Conservation (phyloP, 2,888 invertebrate species). For the Ophion slaviceki region DNA sequence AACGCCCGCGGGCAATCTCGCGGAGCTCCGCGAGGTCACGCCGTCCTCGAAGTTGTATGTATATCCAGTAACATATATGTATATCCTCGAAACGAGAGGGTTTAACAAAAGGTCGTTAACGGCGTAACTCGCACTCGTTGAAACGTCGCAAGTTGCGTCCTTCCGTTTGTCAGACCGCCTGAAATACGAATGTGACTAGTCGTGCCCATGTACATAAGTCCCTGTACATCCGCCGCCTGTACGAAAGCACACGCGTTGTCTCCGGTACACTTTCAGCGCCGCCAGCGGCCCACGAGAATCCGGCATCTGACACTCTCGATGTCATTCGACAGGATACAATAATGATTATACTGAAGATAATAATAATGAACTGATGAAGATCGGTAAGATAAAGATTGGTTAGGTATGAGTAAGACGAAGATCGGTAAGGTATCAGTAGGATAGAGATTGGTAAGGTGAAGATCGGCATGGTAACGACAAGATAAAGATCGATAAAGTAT, state of each 20-base stretch:
- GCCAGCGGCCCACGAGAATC: background rate
- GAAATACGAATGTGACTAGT: background rate
- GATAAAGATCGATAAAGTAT: too few species aligned
- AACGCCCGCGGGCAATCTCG: constrained; percentile 63
- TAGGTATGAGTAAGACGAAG: too few species aligned
- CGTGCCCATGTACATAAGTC: background rate
- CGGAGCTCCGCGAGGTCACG: constrained; percentile 58
- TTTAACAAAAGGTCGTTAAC: constrained; percentile 14
- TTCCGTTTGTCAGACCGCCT: background rate
- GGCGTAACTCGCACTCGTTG: background rate
- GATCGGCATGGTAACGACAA: too few species aligned
- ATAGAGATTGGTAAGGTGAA: too few species aligned
- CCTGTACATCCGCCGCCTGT: background rate
- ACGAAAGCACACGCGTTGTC: background rate
- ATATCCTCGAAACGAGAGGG: background rate
- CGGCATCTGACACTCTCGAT: constrained; percentile 4
- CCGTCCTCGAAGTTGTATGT: constrained; percentile 46
- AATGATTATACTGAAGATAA: background rate
- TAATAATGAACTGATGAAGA: background rate
- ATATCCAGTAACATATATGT: constrained; percentile 21
- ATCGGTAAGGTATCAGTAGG: too few species aligned
- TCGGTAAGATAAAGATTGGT: too few species aligned
- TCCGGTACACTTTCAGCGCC: background rate
- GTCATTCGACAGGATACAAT: background rate
- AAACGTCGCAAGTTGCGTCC: background rate